Percentiles rank a stretch among this genome's conserved stretches.
These are phyloP conservation scores for Drosophila anomalata DNA, from an alignment of 2,888 invertebrate genomes.

Conservation along the genomic window DNA sequence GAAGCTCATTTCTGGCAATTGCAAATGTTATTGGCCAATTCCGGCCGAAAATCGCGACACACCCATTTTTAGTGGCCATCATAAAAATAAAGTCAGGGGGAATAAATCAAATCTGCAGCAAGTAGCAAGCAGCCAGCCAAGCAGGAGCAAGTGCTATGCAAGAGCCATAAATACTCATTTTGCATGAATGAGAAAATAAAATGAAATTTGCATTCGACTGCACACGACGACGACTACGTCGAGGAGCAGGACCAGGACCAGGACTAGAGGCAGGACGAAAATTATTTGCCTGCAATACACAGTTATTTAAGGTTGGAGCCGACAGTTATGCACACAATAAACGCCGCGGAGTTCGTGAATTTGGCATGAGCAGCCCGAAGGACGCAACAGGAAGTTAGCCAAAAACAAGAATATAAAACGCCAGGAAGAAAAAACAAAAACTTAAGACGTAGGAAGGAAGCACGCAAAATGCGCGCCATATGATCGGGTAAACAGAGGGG, in stretches of 20 bases:
- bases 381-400: conserved; percentile 68
- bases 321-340: conserved; percentile 76
- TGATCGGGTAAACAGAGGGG: conserved; percentile 64
- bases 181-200: conserved; percentile 71
- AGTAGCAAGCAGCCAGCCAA: neutral
- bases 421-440: conserved; percentile 23
- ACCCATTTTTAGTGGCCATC: conserved; percentile 10
- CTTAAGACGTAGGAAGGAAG: conserved; percentile 42
- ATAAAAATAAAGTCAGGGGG: conserved; percentile 14
- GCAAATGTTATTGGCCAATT: conserved; percentile 6
- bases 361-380: conserved; percentile 60
- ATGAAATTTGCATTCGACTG: conserved; percentile 73
- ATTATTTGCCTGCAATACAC: conserved; percentile 67
- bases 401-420: conserved; percentile 51
- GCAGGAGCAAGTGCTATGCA: conserved; percentile 40
- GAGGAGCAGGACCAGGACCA: conserved; percentile 13
- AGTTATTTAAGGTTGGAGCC: conserved; percentile 50
- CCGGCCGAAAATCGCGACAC: conserved; percentile 4
- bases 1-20: neutral
- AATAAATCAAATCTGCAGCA: conserved; percentile 25
- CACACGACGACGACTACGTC: conserved; percentile 43
- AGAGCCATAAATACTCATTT: conserved; percentile 67
- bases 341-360: conserved; percentile 64
- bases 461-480: conserved; percentile 76
- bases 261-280: conserved; percentile 33